Evolutionary conservation across 2,888 invertebrate species (phyloP).

Genomic region (Lissonota sp.): DNA sequence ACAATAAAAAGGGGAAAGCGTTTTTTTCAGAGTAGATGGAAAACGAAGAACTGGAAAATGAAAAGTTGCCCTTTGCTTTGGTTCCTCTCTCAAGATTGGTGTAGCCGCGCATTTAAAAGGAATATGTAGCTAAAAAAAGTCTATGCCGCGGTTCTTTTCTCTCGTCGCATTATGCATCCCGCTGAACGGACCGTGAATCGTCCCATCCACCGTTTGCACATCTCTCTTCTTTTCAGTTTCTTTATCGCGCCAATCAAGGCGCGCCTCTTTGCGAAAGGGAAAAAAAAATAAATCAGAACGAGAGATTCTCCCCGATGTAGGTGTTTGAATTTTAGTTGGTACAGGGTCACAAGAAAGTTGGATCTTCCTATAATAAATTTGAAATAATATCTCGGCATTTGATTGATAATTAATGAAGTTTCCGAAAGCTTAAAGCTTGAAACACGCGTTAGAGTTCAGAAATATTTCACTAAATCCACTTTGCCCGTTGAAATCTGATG

Average conservation of each 20-base stretch:
- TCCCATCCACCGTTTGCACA: not conserved
- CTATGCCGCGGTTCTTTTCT: slow-evolving; percentile 23
- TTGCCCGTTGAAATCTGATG: no score
- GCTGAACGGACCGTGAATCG: slow-evolving; percentile 19
- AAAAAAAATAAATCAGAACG: slow-evolving; percentile 35
- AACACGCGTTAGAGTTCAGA: no score
- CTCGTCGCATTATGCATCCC: slow-evolving; percentile 16
- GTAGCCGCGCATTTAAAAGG: slow-evolving; percentile 41
- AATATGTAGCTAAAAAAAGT: slow-evolving; percentile 39
- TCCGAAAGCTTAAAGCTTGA: no score
- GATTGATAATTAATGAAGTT: not conserved
- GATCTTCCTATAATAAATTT: slow-evolving; percentile 17
- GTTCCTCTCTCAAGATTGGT: slow-evolving; percentile 51
- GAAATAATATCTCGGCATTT: slow-evolving; percentile 3
- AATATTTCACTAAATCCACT: no score
- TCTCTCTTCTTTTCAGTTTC: slow-evolving; percentile 34
- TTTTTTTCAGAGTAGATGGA: slow-evolving; percentile 37
- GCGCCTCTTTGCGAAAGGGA: slow-evolving; percentile 43
- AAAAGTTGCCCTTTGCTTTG: slow-evolving; percentile 34
- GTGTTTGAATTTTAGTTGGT: slow-evolving; percentile 33
- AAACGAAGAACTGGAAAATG: slow-evolving; percentile 19
- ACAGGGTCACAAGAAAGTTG: slow-evolving; percentile 15
- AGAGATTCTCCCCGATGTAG: slow-evolving; percentile 24
- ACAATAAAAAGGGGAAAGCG: slow-evolving; percentile 51
- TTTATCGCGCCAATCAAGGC: slow-evolving; percentile 57